These are phyloP conservation scores for Aphidius colemani DNA, from an alignment of 2,888 invertebrate species.

Conservation along the genomic window DNA sequence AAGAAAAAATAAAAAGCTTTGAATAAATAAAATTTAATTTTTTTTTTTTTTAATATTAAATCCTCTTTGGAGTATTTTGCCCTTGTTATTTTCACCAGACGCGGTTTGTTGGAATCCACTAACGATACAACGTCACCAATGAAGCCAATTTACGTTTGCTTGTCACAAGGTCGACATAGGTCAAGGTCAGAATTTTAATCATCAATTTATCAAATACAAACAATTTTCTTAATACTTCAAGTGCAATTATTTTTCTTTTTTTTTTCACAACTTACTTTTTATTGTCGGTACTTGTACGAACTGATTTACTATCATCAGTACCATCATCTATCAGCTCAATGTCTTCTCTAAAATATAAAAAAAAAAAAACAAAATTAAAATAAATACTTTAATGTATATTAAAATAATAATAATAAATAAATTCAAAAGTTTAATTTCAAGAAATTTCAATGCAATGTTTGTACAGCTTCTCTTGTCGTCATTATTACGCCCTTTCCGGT, in stretches of 20 bases:
- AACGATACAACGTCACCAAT: slow-evolving; percentile 37
- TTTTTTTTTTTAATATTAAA: slow-evolving; percentile 4
- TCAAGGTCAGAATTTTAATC: slow-evolving; percentile 47
- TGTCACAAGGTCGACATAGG: slow-evolving; percentile 42
- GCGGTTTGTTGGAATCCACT: slow-evolving; percentile 16
- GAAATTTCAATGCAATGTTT: slow-evolving; percentile 24
- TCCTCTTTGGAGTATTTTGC: slow-evolving; percentile 13
- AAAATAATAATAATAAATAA: slow-evolving; percentile 6
- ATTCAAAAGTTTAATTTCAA: slow-evolving; percentile 13
- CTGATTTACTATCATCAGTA: slow-evolving; percentile 72
- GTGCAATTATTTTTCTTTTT: background rate
- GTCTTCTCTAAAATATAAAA: slow-evolving; percentile 60
- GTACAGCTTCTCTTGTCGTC: slow-evolving; percentile 41
- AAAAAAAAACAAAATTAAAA: background rate
- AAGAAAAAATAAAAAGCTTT: too few species aligned
- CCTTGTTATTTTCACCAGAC: background rate
- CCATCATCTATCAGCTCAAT: slow-evolving; percentile 71
- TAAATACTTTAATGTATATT: background rate
- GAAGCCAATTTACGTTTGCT: slow-evolving; percentile 42
- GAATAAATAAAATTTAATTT: background rate
- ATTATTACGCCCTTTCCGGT: slow-evolving; percentile 38
- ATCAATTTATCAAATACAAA: background rate
- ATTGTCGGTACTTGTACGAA: slow-evolving; percentile 69
- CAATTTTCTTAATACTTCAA: slow-evolving; percentile 9
- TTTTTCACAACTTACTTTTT: slow-evolving; percentile 67